Evolutionary conservation across 2,888 invertebrate genomes (phyloP), one percentile per base, ranked within the genome.

Genomic region (Leptinotarsa juncta): DNA sequence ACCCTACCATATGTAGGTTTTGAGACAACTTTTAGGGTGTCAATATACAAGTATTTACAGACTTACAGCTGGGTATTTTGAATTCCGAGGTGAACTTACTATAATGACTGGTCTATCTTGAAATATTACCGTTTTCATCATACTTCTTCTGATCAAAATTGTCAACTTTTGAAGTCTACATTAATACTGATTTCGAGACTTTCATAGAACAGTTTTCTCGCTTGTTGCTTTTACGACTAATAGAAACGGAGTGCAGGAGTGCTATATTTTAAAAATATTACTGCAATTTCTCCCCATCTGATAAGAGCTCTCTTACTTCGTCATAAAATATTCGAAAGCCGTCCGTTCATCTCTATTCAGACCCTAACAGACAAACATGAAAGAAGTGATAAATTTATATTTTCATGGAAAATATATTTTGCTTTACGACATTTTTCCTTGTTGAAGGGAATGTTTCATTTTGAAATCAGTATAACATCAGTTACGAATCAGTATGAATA

Each of bases 291-390:
- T 69, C 57, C 69, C 69, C 23, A 69, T 69, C 57, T 60, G 57
- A 69, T 69, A 57, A 69, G 53, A 32, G 55, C 69, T 42, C 69
- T 50, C 42, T 57, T 18, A 57, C 57, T 48, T 15, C 20, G 32
- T 69, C 69, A 57, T 69, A 69, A 69, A 42, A 69, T 48, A 69
- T n/a, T 7, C 16, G 55, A 57, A 69, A 57, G 49, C 42, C n/a
- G 48, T 18, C 42, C 57, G 57, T 69, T 57, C 42, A 60, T 69
- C 42, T 69, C 49, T 23, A 60, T 68, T 49, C 12, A 68, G 55
- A 55, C 68, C 53, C 55, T n/a, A 4, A n/a, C 55, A 68, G 55
- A 55, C 60, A 23, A 23, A 49, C 69, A 26, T 23, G 23, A 32
- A 20, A 16, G 32, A n/a, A 62, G 32, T 20, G 62, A 62, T 62